phyloP scores from a whole-genome alignment of 2,113 vertebrate species.

The Dromiciops gliroides region DNA sequence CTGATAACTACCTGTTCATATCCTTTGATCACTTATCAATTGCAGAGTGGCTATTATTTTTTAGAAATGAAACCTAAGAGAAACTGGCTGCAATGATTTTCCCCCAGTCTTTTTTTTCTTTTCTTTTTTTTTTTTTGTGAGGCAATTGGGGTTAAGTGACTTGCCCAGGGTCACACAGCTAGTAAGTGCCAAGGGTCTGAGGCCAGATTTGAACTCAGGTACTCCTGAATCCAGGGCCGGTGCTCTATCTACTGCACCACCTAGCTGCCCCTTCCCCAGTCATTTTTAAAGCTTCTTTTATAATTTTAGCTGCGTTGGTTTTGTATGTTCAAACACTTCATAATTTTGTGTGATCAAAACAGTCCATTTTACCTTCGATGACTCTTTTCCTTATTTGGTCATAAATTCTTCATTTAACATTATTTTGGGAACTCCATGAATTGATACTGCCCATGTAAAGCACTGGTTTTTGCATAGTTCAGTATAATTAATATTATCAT shows the following conservation, averaged over 20 bases:
- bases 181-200: no score
- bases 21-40: neutral
- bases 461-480: slow-evolving; percentile 42
- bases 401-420: slow-evolving; percentile 46
- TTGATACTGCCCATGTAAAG: slow-evolving; percentile 45
- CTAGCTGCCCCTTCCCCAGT: no score
- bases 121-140: no score
- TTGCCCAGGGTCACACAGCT: no score
- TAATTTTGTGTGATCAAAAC: neutral
- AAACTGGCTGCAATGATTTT: neutral
- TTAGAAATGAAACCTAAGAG: neutral
- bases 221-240: no score
- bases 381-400: neutral
- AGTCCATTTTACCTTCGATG: neutral
- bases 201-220: no score
- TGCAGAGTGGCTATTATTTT: neutral
- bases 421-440: slow-evolving; percentile 36
- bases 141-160: no score
- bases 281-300: neutral
- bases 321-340: neutral
- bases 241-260: no score
- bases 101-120: no score
- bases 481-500: neutral
- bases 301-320: neutral
- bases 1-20: neutral